Evolutionary conservation across 2,113 vertebrate genomes (phyloP), one percentile per base, ranked within the genome.

Genomic region (Istiophorus platypterus): DNA sequence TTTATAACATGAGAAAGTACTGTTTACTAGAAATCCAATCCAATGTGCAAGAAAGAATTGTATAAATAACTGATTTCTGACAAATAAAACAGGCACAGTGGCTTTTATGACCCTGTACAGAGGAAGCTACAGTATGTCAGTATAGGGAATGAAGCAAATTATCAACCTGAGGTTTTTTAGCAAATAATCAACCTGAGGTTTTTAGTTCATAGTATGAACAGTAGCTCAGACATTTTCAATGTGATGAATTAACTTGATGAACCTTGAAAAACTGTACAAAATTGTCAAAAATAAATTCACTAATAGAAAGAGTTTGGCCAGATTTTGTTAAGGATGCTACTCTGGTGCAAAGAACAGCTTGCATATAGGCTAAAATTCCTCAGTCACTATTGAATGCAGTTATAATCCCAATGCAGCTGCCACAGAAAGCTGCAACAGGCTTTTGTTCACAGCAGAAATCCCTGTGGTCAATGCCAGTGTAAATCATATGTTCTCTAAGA

Each of bases 401-500:
- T 54, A 59, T 73, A 62, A 76, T 54, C 72, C 47, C 67, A 63
- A 78, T 56, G 61, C 57, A 4, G 61, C 54, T 74, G 68, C 74
- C 49, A 72, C 27, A 70, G 37, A 54, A 75, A 47, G 56, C 69
- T 74, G 49, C 54, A 47, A 61, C 6, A 29, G 54, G 22, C 71
- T 65, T 83, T 26, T 69, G 63, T 63, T 3, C 26, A 2, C 4
- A 73, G 58, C 61, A 29, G 64, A 49, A 65, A 12, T 24, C 22
- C 51, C 76, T 71, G 27, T 45, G 29, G 63, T 24, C 58, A 49
- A 11, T 12, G 14, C 58, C 73, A 56, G 63, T 65, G 56, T 45
- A 63, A 81, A 78, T 87, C 61, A 77, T 22, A 76, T 71, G 56
- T 72, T 65, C 62, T 78, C 57, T 27, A 31, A 22, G 54, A 42